A percentile compares a stretch with the other conserved stretches of the same genome.
Evolutionary conservation across 2,113 vertebrate species (phyloP).

Genomic region (Cottus gobio): DNA sequence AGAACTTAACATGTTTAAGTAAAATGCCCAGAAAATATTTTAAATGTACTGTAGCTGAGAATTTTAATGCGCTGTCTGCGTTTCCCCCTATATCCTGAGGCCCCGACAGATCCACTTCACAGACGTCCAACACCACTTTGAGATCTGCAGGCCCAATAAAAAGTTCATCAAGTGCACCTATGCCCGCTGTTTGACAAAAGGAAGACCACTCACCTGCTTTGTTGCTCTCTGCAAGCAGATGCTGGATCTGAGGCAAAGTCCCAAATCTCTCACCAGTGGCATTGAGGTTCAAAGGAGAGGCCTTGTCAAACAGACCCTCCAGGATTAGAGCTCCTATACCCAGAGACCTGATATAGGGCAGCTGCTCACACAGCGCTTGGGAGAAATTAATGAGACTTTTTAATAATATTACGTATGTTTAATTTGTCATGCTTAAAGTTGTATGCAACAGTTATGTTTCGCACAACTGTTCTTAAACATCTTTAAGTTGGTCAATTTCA

Average conservation of each 20-base stretch:
- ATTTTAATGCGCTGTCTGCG: background rate
- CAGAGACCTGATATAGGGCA: conserved; percentile 78
- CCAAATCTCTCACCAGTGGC: conserved; percentile 28
- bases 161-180: background rate
- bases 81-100: conserved; percentile 11
- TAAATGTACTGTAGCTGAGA: conserved; percentile 50
- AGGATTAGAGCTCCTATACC: conserved; percentile 76
- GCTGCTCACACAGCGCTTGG: conserved; percentile 69
- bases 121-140: conserved; percentile 79
- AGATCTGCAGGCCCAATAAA: conserved; percentile 62
- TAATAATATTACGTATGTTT: background rate
- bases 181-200: background rate
- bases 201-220: conserved; percentile 61
- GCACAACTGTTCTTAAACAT: background rate
- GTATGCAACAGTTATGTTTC: background rate
- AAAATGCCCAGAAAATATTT: background rate
- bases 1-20: background rate
- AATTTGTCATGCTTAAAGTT: background rate
- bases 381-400: background rate
- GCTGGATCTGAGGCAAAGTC: conserved; percentile 69
- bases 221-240: conserved; percentile 73
- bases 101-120: conserved; percentile 60
- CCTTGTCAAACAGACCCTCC: conserved; percentile 67
- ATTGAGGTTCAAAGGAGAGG: conserved; percentile 54
- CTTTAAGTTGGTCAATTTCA: background rate